These are phyloP conservation scores for Micromesistius poutassou DNA, from an alignment of 2,797 vertebrate genomes.

Conservation along the genomic window DNA sequence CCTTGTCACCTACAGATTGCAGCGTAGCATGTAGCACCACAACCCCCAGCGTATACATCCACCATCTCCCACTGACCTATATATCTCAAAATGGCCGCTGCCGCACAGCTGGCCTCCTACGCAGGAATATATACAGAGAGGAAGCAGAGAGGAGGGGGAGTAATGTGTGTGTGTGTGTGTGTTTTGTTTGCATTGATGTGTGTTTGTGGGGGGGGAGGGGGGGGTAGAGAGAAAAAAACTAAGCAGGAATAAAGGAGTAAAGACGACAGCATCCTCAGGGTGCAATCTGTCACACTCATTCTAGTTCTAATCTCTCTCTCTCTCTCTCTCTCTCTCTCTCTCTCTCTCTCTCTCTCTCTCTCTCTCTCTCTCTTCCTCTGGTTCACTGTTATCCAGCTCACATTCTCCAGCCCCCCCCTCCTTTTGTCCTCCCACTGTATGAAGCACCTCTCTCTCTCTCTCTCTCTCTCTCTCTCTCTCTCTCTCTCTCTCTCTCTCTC, in stretches of 20 bases:
- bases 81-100: conserved; percentile 70
- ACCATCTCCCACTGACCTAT: conserved; percentile 74
- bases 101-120: conserved; percentile 64
- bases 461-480: conserved; percentile 6
- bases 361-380: conserved; percentile 6
- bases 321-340: not conserved
- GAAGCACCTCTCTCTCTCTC: conserved; percentile 34
- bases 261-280: conserved; percentile 34
- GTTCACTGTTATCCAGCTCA: not conserved
- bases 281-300: conserved; percentile 37
- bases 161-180: not conserved
- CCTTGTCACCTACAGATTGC: not conserved
- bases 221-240: conserved; percentile 8
- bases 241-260: conserved; percentile 47
- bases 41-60: conserved; percentile 7
- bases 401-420: conserved; percentile 30
- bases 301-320: conserved; percentile 12
- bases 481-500: conserved; percentile 1
- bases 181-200: conserved; percentile 25
- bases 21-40: not conserved
- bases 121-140: conserved; percentile 43
- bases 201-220: conserved; percentile 8
- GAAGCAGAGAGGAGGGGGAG: conserved; percentile 26
- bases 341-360: conserved; percentile 12
- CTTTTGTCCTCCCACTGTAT: conserved; percentile 48